phyloP scores from a whole-genome alignment of 2,797 vertebrate genomes.

The Pseudocheirus occidentalis region DNA sequence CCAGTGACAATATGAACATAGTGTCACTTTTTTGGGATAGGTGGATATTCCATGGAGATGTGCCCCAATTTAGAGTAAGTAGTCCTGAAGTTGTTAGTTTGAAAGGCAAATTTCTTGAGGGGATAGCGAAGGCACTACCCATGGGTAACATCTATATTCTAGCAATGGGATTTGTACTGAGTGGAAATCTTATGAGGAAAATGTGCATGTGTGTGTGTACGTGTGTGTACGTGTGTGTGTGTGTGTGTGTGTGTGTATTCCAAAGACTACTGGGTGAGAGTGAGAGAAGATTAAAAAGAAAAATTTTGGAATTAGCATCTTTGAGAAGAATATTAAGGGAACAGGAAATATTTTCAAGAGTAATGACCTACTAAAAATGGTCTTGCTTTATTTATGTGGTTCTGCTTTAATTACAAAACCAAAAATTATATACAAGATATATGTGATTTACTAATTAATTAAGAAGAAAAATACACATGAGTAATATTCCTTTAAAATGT shows the following conservation, averaged over 20 bases:
- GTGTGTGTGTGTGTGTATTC: neutral
- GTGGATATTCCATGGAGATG: conserved; percentile 17
- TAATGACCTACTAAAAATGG: neutral
- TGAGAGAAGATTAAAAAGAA: neutral
- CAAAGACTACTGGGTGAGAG: neutral
- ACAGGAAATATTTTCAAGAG: neutral
- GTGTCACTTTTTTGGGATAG: neutral
- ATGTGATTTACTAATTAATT: conserved; percentile 9
- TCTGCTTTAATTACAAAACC: conserved; percentile 5
- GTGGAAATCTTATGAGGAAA: neutral
- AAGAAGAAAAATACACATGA: neutral
- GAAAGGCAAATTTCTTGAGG: neutral
- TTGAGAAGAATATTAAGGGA: neutral
- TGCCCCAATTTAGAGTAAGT: conserved; percentile 27
- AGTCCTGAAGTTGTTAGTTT: neutral
- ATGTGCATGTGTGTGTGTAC: neutral
- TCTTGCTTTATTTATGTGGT: neutral
- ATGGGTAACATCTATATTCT: neutral
- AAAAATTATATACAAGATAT: neutral
- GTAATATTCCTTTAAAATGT: conserved; percentile 1
- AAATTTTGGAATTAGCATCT: conserved; percentile 5
- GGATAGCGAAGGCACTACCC: neutral
- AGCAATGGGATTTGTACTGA: neutral
- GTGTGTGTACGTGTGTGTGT: neutral
- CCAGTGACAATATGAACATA: neutral